A percentile compares a stretch with the other conserved stretches of the same genome.
These are phyloP conservation scores for Eurois occulta DNA, from an alignment of 2,888 invertebrate genomes.

Conservation along the genomic window DNA sequence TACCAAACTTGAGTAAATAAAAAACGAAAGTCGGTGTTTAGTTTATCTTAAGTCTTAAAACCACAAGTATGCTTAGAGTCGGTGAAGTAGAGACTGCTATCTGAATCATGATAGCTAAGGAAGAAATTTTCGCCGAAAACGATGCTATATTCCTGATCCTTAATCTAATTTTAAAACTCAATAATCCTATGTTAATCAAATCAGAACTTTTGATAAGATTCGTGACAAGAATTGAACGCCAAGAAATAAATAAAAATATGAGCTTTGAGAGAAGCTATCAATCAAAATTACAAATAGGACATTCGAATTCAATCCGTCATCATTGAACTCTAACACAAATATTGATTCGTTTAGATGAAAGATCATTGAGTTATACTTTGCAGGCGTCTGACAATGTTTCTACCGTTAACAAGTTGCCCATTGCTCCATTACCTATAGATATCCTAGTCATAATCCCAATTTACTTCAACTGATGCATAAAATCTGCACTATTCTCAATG, in stretches of 20 bases:
- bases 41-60: slow-evolving; percentile 26
- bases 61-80: slow-evolving; percentile 32
- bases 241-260: not conserved
- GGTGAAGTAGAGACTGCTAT: slow-evolving; percentile 16
- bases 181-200: slow-evolving; percentile 16
- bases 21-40: slow-evolving; percentile 59
- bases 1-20: slow-evolving; percentile 51
- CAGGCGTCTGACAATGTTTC: not conserved
- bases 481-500: not conserved
- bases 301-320: not conserved
- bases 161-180: not conserved
- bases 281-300: not conserved
- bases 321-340: not conserved
- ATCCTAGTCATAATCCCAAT: not conserved
- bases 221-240: not conserved
- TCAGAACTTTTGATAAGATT: not conserved
- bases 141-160: not conserved
- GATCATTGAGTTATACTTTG: slow-evolving; percentile 1
- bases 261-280: not conserved
- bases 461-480: not conserved
- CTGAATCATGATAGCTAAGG: not conserved
- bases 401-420: not conserved
- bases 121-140: not conserved
- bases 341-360: slow-evolving; percentile 5
- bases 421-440: not conserved